Conservation (phyloP, 2,797 vertebrate species). For the Euphonia xanthogaster region DNA sequence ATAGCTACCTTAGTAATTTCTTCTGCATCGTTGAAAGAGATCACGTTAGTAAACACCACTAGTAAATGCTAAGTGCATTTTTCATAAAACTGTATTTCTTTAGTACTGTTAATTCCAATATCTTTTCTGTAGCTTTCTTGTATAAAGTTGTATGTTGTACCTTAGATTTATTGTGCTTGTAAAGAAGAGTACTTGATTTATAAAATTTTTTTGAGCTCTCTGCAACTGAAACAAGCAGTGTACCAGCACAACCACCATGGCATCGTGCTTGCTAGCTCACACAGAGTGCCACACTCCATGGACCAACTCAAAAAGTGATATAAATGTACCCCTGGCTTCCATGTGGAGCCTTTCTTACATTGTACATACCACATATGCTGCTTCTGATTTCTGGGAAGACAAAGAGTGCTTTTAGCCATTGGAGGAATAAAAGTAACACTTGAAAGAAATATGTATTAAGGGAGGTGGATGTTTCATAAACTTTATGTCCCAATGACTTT, state of each 20-base stretch:
- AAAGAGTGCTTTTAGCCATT: not conserved
- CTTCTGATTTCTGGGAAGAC: not conserved
- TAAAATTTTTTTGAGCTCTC: not conserved
- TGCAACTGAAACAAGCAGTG: not conserved
- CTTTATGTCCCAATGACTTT: not conserved
- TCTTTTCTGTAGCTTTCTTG: not conserved
- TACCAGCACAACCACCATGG: not conserved
- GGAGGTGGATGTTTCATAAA: not conserved
- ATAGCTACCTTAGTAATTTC: conserved; percentile 69
- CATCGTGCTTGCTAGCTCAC: not conserved
- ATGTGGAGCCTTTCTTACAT: not conserved
- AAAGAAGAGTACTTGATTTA: not conserved
- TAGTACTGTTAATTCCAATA: not conserved
- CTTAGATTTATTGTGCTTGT: not conserved
- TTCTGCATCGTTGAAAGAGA: conserved; percentile 69
- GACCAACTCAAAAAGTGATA: not conserved
- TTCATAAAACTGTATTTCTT: not conserved
- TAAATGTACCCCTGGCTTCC: not conserved
- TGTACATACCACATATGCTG: rapidly evolving
- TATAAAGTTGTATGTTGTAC: not conserved
- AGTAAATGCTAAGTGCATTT: not conserved
- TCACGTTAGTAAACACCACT: conserved; percentile 58
- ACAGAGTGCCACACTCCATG: not conserved
- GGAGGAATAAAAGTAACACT: not conserved
- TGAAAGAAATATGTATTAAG: not conserved